Evolutionary conservation across 2,113 vertebrate species (phyloP).

Genomic region (Tupaia tana): DNA sequence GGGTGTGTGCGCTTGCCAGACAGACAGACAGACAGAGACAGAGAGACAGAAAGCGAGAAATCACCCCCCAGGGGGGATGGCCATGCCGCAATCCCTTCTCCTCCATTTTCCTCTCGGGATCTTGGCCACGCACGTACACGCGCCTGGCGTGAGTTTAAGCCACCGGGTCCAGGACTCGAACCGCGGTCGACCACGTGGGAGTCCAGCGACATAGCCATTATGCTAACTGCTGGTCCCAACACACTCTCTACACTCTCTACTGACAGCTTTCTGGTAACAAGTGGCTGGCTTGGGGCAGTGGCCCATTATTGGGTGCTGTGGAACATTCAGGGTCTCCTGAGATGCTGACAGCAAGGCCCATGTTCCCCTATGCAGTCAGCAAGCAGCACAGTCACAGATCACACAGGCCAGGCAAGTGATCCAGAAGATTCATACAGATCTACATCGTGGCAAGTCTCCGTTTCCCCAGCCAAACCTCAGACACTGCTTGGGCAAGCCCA

Average conservation of each 20-base stretch:
- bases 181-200: too few species aligned
- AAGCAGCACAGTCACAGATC: not conserved
- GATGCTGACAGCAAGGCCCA: not conserved
- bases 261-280: not conserved
- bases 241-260: not conserved
- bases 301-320: not conserved
- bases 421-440: not conserved
- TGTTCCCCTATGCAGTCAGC: not conserved
- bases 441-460: fast-evolving
- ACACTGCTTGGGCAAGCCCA: not conserved
- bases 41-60: too few species aligned
- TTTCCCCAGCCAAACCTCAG: not conserved
- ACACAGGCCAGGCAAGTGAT: fast-evolving
- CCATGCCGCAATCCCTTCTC: too few species aligned
- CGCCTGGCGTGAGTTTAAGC: too few species aligned
- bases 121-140: too few species aligned
- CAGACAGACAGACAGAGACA: too few species aligned
- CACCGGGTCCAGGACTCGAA: too few species aligned
- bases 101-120: too few species aligned
- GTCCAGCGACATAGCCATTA: too few species aligned
- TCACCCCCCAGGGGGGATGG: too few species aligned
- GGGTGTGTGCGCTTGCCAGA: too few species aligned
- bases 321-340: not conserved
- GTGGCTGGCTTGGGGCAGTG: not conserved
- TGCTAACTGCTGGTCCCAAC: too few species aligned